Base-by-base conservation (phyloP, 2,113 vertebrate genomes). In the Cynopterus brachyotis region DNA sequence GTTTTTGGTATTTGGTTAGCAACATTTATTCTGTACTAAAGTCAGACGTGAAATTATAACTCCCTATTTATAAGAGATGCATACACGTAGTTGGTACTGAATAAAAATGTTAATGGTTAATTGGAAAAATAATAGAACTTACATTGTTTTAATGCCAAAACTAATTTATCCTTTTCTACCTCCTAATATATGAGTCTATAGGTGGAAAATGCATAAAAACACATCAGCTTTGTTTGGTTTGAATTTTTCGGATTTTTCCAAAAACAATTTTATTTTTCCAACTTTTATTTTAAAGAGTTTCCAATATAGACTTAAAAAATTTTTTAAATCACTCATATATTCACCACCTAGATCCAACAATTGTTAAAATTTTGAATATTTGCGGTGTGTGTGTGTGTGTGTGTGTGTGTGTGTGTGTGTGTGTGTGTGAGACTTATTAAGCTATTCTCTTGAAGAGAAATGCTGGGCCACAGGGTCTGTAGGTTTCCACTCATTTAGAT, bases 1-100 rank as follows among this genome's bases (percentile, higher is more conserved):
- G 17, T 60, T 57, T 96, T 83, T 91, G 26, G 37, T 69, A 45
- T 95, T 83, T 70, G 24, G 53, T 76, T 84, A 76, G 57, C 90
- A 93, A 73, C 26, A 86, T 82, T 78, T 92, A 82, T 60, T 72
- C 73, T 85, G 53, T 78, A 93, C 47, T 40, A 69, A 88, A 75
- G 32, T 69, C 57, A 67, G 67, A 95, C 16, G 72, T 87, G 45
- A 95, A 95, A 88, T 72, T 91, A 10, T 91, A 96, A 85, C 16
- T 88, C 10, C 19, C 24, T 76, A 8, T 60, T 84, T 91, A 13
- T 92, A 35, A 83, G 53, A 50, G 53, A 83, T 83, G 17, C 59
- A 72, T 73, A 67, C 0, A 76, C 45, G 32, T 53, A 78, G 16
- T 37, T 92, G 40, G 11, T 73, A 26, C 12, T 87, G 45, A 87